Evolutionary conservation across 2,797 vertebrate species (phyloP).

Genomic region (Cichlasoma orientale): DNA sequence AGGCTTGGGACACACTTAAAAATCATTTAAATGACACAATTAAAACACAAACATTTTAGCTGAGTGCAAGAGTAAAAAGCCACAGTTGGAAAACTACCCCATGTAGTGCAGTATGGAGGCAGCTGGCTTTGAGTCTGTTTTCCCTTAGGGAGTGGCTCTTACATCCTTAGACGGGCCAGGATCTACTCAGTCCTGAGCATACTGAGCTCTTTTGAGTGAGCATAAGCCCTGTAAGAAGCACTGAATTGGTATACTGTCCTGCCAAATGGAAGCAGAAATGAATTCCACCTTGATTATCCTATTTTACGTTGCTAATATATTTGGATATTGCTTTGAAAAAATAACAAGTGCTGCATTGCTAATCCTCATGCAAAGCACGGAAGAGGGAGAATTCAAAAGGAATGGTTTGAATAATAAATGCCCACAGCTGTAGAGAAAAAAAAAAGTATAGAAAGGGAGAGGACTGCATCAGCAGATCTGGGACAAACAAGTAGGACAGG

Average conservation of each 20-base stretch:
- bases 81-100: neutral
- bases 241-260: slow-evolving; percentile 9
- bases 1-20: neutral
- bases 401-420: slow-evolving; percentile 77
- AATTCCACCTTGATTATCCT: slow-evolving; percentile 44
- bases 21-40: neutral
- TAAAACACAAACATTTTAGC: neutral
- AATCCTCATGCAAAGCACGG: slow-evolving; percentile 73
- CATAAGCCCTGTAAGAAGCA: slow-evolving; percentile 24
- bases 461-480: slow-evolving; percentile 76
- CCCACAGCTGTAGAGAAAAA: slow-evolving; percentile 59
- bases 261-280: slow-evolving; percentile 32
- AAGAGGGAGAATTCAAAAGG: slow-evolving; percentile 68
- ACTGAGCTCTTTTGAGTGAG: slow-evolving; percentile 31
- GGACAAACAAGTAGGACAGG: slow-evolving; percentile 78
- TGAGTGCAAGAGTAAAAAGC: neutral
- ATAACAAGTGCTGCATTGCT: slow-evolving; percentile 55
- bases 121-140: slow-evolving; percentile 29
- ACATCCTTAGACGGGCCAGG: slow-evolving; percentile 32
- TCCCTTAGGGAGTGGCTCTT: slow-evolving; percentile 39
- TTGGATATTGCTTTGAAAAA: slow-evolving; percentile 55
- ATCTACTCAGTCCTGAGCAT: slow-evolving; percentile 39
- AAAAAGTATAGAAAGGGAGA: slow-evolving; percentile 38
- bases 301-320: slow-evolving; percentile 64
- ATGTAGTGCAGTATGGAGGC: slow-evolving; percentile 1